These are phyloP conservation scores for Eumerus sabulonum DNA, from an alignment of 2,888 invertebrate species.

Conservation along the genomic window DNA sequence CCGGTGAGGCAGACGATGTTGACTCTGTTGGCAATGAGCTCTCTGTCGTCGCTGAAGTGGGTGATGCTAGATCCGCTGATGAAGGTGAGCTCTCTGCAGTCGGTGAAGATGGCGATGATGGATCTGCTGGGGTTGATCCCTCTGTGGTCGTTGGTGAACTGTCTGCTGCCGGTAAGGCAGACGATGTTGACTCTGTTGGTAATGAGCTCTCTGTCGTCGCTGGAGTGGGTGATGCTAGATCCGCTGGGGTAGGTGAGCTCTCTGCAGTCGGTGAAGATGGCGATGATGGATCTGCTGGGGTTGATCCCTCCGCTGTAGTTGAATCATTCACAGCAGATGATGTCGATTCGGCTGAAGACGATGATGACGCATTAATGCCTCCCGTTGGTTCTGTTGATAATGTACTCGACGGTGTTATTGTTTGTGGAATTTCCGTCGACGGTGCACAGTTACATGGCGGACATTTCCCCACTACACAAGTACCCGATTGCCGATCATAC, in stretches of 20 bases:
- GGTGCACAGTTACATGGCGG: constrained; percentile 65
- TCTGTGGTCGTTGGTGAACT: constrained; percentile 3
- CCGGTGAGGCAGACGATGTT: not conserved
- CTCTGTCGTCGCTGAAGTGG: not conserved
- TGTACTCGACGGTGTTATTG: too few relatives aligned
- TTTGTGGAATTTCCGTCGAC: not conserved
- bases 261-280: not conserved
- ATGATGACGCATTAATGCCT: too few relatives aligned
- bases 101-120: not conserved
- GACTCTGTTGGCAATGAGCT: not conserved
- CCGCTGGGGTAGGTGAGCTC: too few relatives aligned
- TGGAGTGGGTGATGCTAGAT: constrained; percentile 1
- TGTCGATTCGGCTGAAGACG: not conserved
- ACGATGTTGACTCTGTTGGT: not conserved
- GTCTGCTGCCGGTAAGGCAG: not conserved
- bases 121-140: not conserved
- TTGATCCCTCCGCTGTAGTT: not conserved
- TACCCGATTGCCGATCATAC: constrained; percentile 23
- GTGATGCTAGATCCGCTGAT: not conserved
- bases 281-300: too few relatives aligned
- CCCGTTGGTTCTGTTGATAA: too few relatives aligned
- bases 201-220: not conserved
- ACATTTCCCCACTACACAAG: constrained; percentile 63
- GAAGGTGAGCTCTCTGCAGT: constrained; percentile 13
- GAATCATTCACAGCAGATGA: not conserved